Evolutionary conservation across 2,888 invertebrate species (phyloP), one percentile per base, ranked within the genome.

Genomic region (Drosophila emarginata): DNA sequence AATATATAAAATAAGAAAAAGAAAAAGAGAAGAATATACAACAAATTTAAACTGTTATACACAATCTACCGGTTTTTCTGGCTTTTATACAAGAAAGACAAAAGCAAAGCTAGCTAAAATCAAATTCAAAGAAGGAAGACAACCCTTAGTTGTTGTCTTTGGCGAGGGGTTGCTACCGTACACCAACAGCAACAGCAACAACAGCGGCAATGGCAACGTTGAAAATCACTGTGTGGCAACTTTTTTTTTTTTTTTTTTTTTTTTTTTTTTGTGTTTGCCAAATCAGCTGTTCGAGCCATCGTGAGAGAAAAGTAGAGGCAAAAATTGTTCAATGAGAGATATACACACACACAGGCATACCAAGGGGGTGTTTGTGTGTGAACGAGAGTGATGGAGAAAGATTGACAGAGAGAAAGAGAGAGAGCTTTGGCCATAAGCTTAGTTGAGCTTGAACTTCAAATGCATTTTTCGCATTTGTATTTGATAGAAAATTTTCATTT

Each of bases 391-490:
- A 40, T 18, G 51, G 64, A 37, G 64, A 23, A 53, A 58, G 64
- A 57, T 61, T 15, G 50, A 12, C 32, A 59, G 56, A 58, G 64
- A 57, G 64, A 12, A 36, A 57, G 59, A 56, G 36, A 51, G 75
- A 39, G 61, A 53, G 54, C 23, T 36, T 40, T 53, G 45, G 45
- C 11, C 18, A 45, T 21, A 45, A 45, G 45, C 45, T 45, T 45
- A 45, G 45, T 45, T 80, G 80, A 77, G 86, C 82, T 82, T 82
- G 85, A 82, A 82, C 82, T 82, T 82, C 86, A 82, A 85, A 85
- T 85, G 85, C 82, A 78, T 45, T 59, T 59, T 72, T 64, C 61
- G 66, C 40, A 59, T 70, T 56, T 52, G 68, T 61, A 50, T 72
- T 65, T 57, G 64, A 64, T 71, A 67, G 37, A 36, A 57, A 67